These are phyloP conservation scores for Epinotia nisella DNA, from an alignment of 2,888 invertebrate genomes.

Conservation along the genomic window DNA sequence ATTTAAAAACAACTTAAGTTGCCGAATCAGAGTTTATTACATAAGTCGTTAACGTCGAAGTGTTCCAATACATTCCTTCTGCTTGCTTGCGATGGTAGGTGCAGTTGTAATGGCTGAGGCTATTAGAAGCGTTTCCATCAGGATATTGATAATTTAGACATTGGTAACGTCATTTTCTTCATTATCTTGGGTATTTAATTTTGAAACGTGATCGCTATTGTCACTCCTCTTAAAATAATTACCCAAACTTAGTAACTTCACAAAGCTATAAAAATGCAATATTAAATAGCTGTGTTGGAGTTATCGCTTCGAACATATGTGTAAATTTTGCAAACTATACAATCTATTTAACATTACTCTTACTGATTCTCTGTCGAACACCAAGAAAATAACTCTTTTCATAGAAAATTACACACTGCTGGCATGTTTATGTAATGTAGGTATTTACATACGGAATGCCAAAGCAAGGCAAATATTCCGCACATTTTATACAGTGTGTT, in stretches of 20 bases:
- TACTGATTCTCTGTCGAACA: not conserved
- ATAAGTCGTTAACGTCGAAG: not conserved
- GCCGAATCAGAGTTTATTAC: not conserved
- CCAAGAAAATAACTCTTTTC: too few relatives aligned
- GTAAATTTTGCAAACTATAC: too few relatives aligned
- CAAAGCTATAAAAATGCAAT: too few relatives aligned
- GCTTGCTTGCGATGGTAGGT: not conserved
- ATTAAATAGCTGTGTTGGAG: too few relatives aligned
- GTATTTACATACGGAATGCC: not conserved
- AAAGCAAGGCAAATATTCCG: not conserved
- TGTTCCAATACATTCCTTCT: not conserved
- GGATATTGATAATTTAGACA: not conserved
- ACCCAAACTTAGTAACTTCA: not conserved
- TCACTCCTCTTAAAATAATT: not conserved
- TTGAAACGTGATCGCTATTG: not conserved
- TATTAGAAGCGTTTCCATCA: not conserved
- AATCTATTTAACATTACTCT: not conserved
- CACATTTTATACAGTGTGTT: not conserved
- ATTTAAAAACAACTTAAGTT: conserved; percentile 9
- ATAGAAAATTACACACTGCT: too few relatives aligned
- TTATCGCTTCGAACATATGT: too few relatives aligned
- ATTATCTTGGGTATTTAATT: not conserved
- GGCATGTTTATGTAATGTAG: too few relatives aligned
- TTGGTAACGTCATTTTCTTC: not conserved
- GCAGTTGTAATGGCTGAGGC: not conserved